phyloP scores from a whole-genome alignment of 2,888 invertebrate species.

The Smittia sp. region DNA sequence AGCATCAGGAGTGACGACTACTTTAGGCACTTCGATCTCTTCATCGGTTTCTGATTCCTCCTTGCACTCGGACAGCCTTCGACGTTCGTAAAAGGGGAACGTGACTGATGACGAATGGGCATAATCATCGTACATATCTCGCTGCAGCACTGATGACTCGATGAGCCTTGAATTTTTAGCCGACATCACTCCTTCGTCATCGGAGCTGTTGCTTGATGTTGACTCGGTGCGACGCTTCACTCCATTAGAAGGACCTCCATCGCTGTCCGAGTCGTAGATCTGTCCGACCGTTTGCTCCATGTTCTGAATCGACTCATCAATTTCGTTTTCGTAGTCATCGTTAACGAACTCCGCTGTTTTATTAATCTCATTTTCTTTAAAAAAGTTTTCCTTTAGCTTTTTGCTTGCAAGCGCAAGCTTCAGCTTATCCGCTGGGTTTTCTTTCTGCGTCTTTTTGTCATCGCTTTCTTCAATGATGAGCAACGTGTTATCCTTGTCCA shows the following conservation, averaged over 20 bases:
- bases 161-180: conserved; percentile 34
- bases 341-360: not conserved
- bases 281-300: conserved; percentile 45
- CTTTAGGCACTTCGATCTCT: conserved; percentile 43
- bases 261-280: conserved; percentile 11
- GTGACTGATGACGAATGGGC: conserved; percentile 44
- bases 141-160: conserved; percentile 4
- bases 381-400: conserved; percentile 20
- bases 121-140: not conserved
- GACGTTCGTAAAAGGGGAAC: conserved; percentile 59
- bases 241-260: not conserved
- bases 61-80: conserved; percentile 75
- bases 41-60: conserved; percentile 80
- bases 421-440: not conserved
- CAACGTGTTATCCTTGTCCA: conserved; percentile 20
- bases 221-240: not conserved
- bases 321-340: conserved; percentile 50
- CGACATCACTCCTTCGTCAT: conserved; percentile 43
- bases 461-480: conserved; percentile 30
- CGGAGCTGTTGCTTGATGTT: conserved; percentile 46
- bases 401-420: conserved; percentile 20
- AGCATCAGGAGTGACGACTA: not conserved
- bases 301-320: conserved; percentile 52
- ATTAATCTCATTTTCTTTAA: conserved; percentile 25
- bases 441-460: not conserved